Base-by-base conservation (phyloP, 2,888 invertebrate species). In the Cerceris ruficornis region DNA sequence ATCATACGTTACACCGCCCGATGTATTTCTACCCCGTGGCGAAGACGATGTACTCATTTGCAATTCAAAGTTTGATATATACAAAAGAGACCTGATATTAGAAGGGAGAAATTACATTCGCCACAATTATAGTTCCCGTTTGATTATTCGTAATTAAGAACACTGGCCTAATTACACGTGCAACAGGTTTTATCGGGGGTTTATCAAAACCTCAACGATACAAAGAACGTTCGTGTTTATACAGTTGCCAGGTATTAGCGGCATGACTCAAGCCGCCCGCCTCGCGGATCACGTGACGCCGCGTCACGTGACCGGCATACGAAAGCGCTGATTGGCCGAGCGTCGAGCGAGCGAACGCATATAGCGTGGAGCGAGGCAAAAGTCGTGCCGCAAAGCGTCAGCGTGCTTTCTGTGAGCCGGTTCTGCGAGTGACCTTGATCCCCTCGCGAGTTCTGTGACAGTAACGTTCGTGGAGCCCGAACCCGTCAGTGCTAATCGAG, bases 371-470 rank as follows among this genome's bases (percentile, higher is more conserved):
- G 75, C 80, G 81, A 75, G 78, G 74, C 77, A 72, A 82, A 84
- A 80, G 78, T 78, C 77, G 80, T 67, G 60, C 77, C 79, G 75
- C 81, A 86, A 85, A 84, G 76, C 77, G 85, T 83, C 83, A 81
- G 83, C 74, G 81, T 83, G 85, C 88, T 88, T 87, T 88, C 85
- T 79, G 87, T 86, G 81, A 86, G 83, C 87, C 87, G 86, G 87
- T 87, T 80, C 81, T 17, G 73, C 80, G 80, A 77, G 81, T 88
- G 87, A 88, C 87, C 88, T 87, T 88, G 88, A 88, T 88, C 74
- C 79, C 76, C 81, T 81, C 79, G 73, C 77, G 82, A 75, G 80
- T 70, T 69, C 70, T 69, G 84, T 81, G 80, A 83, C 80, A 80
- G 69, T 55, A 67, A 54, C 52, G 81, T 73, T 78, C 69, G 73